These are phyloP conservation scores for Carcharodon carcharias DNA, from an alignment of 2,797 vertebrate genomes.

Conservation along the genomic window DNA sequence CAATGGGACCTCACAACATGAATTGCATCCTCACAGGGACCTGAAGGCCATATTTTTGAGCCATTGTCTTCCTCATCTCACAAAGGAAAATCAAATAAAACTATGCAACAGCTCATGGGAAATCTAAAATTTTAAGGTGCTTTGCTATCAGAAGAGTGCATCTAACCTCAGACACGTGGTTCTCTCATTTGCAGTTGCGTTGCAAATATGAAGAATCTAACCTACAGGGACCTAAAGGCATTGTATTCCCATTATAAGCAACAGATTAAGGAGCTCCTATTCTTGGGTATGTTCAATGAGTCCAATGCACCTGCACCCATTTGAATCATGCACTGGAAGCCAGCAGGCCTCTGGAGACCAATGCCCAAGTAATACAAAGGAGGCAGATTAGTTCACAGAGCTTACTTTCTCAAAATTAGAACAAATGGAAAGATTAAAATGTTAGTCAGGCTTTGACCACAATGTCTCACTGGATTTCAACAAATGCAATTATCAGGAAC, in stretches of 20 bases:
- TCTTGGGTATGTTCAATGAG: neutral
- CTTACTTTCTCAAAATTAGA: neutral
- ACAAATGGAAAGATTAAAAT: neutral
- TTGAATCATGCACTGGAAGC: neutral
- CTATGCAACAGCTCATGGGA: neutral
- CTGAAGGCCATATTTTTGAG: neutral
- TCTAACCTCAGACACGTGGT: neutral
- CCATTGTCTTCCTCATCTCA: neutral
- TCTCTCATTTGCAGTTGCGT: neutral
- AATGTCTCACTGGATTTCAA: neutral
- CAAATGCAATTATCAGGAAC: neutral
- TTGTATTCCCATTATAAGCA: neutral
- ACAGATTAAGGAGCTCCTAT: neutral
- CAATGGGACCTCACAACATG: neutral
- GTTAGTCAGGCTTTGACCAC: neutral
- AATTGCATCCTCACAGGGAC: neutral
- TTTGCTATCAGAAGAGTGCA: neutral
- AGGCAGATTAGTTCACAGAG: neutral
- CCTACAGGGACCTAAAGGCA: neutral
- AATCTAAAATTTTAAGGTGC: neutral
- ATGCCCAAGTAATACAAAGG: neutral
- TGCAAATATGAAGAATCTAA: neutral
- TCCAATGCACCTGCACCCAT: too few relatives aligned
- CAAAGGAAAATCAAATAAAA: neutral
- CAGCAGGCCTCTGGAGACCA: neutral